phyloP scores from a whole-genome alignment of 2,113 vertebrate species.

The Callithrix jacchus region DNA sequence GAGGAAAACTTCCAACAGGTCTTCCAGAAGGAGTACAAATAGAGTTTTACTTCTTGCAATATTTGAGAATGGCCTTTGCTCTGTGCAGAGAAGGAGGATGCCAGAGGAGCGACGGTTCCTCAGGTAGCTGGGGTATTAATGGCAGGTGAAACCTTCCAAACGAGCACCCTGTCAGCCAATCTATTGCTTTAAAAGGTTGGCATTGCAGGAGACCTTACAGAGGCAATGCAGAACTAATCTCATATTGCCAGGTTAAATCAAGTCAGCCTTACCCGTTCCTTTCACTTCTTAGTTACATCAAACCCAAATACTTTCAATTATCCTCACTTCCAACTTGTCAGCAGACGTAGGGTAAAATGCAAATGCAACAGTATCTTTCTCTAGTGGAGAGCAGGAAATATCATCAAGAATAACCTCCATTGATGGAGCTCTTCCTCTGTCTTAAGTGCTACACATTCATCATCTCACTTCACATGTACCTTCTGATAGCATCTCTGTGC shows the following conservation, averaged over 20 bases:
- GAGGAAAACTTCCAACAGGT: slow-evolving; percentile 51
- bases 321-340: slow-evolving; percentile 72
- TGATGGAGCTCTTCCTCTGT: neutral
- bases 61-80: slow-evolving; percentile 38
- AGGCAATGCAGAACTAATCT: slow-evolving; percentile 76
- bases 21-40: slow-evolving; percentile 30
- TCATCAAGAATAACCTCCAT: neutral
- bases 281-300: slow-evolving; percentile 76
- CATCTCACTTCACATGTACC: neutral
- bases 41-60: neutral
- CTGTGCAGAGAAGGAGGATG: neutral
- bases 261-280: slow-evolving; percentile 65
- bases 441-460: neutral
- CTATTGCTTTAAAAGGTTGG: slow-evolving; percentile 70
- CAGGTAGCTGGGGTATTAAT: slow-evolving; percentile 69
- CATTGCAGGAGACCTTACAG: slow-evolving; percentile 40
- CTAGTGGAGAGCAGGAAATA: neutral
- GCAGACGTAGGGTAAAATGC: slow-evolving; percentile 69
- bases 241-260: slow-evolving; percentile 81
- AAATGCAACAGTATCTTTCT: slow-evolving; percentile 57
- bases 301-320: slow-evolving; percentile 75
- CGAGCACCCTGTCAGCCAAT: slow-evolving; percentile 70
- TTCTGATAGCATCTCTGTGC: neutral
- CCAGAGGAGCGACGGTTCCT: slow-evolving; percentile 33
- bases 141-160: slow-evolving; percentile 79